Conservation (phyloP, 2,888 invertebrate species). For the Hypolimnas misippus region DNA sequence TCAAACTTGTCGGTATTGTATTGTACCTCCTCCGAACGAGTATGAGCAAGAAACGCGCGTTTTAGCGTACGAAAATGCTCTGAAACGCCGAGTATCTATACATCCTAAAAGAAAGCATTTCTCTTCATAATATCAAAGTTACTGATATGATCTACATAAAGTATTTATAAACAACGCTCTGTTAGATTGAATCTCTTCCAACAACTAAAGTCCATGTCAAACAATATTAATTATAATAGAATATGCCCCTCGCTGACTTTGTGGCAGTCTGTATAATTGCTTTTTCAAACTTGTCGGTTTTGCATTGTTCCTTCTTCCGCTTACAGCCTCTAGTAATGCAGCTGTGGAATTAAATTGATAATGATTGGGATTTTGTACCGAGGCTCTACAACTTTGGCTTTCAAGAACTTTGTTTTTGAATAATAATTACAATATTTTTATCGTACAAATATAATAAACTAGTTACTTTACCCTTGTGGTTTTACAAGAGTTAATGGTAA, state of each 20-base stretch:
- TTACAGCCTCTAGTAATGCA: slow-evolving; percentile 9
- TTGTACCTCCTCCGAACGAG: background rate
- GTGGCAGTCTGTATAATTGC: background rate
- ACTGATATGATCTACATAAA: slow-evolving; percentile 6
- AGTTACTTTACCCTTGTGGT: too few relatives aligned
- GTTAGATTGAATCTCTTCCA: slow-evolving; percentile 15
- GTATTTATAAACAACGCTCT: background rate
- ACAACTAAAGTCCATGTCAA: slow-evolving; percentile 23
- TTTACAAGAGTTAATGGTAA: too few relatives aligned
- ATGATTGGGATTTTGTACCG: slow-evolving; percentile 3
- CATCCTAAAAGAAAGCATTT: background rate
- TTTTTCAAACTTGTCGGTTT: slow-evolving; percentile 12
- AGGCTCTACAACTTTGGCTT: background rate
- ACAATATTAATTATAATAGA: slow-evolving; percentile 30
- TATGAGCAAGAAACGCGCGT: too few relatives aligned
- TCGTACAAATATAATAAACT: too few relatives aligned
- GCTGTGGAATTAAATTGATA: slow-evolving; percentile 1
- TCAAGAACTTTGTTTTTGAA: background rate
- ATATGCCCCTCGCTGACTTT: slow-evolving; percentile 4
- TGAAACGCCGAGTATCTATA: too few relatives aligned
- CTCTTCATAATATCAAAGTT: background rate
- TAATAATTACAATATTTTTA: too few relatives aligned
- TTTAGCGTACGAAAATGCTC: too few relatives aligned
- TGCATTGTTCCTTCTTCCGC: slow-evolving; percentile 3
- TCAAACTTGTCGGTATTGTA: slow-evolving; percentile 4